Base-by-base conservation (phyloP, 1,140 invertebrate genomes). In the Melitaea cinxia region DNA sequence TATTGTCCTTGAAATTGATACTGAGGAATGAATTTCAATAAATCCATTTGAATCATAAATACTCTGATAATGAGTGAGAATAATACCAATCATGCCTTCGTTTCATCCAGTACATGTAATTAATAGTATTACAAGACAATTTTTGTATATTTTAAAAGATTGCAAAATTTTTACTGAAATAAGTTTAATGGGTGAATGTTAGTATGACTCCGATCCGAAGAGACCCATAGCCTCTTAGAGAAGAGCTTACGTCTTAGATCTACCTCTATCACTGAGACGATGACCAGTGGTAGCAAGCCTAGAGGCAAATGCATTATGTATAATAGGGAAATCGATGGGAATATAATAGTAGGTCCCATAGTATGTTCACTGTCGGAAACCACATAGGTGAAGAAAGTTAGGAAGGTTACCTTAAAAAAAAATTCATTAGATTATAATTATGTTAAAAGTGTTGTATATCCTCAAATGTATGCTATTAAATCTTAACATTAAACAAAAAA, bases 351-450 rank as follows among this genome's bases (percentile, higher is more conserved):
- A 21, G 96, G 93, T 70, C 94, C 95, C 80, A 98, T 88, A 61
- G 95, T 89, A 75, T 88, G 68, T 85, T 92, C 91, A 26, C 93
- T 91, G 73, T 93, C 92, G 72, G 85, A 89, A 68, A 96, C 92
- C 78, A 97, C 93, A 91, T 94, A 98, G 19, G 96, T 95, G 69
- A 95, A 94, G 89, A 99, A 99, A 47, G 97, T 97, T 55, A 96
- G 94, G 78, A 99, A 91, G 42, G 95, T 95, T 68, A 97, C 88
- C 88, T 91, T 88, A 73, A 91, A 90, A 70, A 87, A 65, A 88
- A 88, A 66, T 9, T 52, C 17, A 57, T 10, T 5, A 47, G 15
- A 57, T 65, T 57, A 24, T 24, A 39, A 10, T 49, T 24, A 42
- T n/a, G 7, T 33, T 14, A 7, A 54, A 28, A 54, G 9, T 21